A percentile compares a stretch with the other conserved stretches of the same genome.
Evolutionary conservation across 2,888 invertebrate species (phyloP).

Genomic region (Cheilosia scutellata): DNA sequence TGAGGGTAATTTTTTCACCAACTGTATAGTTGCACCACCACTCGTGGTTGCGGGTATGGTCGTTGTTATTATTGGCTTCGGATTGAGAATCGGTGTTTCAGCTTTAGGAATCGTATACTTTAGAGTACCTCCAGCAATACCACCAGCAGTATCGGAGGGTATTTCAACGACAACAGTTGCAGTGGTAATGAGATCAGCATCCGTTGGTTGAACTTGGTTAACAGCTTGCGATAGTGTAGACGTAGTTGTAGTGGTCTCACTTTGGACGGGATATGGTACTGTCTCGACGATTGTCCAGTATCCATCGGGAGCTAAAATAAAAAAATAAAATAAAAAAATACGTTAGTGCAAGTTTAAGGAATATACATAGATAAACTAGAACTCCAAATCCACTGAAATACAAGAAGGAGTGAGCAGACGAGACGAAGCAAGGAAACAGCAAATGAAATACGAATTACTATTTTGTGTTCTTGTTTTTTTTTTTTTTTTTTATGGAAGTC

Average conservation of each 20-base stretch:
- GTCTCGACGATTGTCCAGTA: slow-evolving; percentile 84
- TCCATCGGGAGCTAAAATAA: slow-evolving; percentile 80
- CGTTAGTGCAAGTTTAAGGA: slow-evolving; percentile 10
- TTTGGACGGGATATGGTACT: slow-evolving; percentile 82
- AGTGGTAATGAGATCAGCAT: slow-evolving; percentile 78
- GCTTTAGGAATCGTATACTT: slow-evolving; percentile 82
- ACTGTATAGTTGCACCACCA: slow-evolving; percentile 80
- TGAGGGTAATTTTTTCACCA: slow-evolving; percentile 79
- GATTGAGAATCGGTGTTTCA: slow-evolving; percentile 67
- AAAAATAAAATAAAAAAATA: slow-evolving; percentile 32
- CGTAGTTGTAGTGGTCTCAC: slow-evolving; percentile 69
- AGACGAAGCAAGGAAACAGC: slow-evolving; percentile 3
- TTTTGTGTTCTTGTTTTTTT: slow-evolving; percentile 5
- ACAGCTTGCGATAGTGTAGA: slow-evolving; percentile 67
- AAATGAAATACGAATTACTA: slow-evolving; percentile 38
- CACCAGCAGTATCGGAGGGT: slow-evolving; percentile 81
- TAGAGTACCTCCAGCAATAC: slow-evolving; percentile 81
- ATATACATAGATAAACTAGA: neutral
- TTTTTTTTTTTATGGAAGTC: slow-evolving; percentile 37
- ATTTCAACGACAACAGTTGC: slow-evolving; percentile 83
- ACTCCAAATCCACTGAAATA: slow-evolving; percentile 35
- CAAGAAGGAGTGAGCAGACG: slow-evolving; percentile 20
- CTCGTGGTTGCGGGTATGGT: slow-evolving; percentile 77
- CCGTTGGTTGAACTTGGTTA: slow-evolving; percentile 59
- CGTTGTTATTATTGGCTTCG: slow-evolving; percentile 55